Evolutionary conservation across 2,113 vertebrate genomes (phyloP), one percentile per base, ranked within the genome.

Genomic region (Cynopterus brachyotis): DNA sequence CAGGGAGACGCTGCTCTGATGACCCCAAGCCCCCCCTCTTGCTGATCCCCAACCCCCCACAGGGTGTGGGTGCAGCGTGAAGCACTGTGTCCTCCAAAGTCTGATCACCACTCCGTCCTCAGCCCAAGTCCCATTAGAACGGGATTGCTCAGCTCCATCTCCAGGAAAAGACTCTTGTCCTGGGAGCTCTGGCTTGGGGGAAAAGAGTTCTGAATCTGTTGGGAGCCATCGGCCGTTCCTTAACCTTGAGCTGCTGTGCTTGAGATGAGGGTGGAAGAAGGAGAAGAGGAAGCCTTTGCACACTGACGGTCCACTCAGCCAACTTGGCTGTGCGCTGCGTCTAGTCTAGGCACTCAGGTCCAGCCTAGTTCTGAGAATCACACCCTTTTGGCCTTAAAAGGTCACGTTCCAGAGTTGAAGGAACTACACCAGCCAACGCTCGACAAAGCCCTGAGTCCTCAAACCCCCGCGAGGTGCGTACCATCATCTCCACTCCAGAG

Each of bases 1-100:
- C 79, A 80, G 96, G 91, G 91, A 75, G 60, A 89, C 0, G 30
- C 84, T 89, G 45, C n/a, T 94, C 80, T 86, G 53, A 60, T 32
- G 37, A 59, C 57, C 73, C 32, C 66, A 87, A 83, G 42, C 64
- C 79, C 82, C 91, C 35, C 57, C 67, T 45, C 17, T 11, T 13
- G 10, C 62, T 92, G 47, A 69, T 50, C 11, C 32, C 62, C 64
- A 80, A 7, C 24, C 9, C 73, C 50, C 13, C 0, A 9, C 4
- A 32, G 69, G 5, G 17, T 8, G 2, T 26, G 8, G 20, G n/a
- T 32, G 9, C 62, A 60, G 22, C 64, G 9, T 11, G 30, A 89
- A 73, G 37, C 35, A 10, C 8, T 24, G 9, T 50, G 40, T 70
- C 47, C 42, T 24, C 47, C 78, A 13, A 82, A 26, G 19, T 60